These are phyloP conservation scores for Donacobius atricapilla DNA, from an alignment of 2,113 vertebrate species.

Conservation along the genomic window DNA sequence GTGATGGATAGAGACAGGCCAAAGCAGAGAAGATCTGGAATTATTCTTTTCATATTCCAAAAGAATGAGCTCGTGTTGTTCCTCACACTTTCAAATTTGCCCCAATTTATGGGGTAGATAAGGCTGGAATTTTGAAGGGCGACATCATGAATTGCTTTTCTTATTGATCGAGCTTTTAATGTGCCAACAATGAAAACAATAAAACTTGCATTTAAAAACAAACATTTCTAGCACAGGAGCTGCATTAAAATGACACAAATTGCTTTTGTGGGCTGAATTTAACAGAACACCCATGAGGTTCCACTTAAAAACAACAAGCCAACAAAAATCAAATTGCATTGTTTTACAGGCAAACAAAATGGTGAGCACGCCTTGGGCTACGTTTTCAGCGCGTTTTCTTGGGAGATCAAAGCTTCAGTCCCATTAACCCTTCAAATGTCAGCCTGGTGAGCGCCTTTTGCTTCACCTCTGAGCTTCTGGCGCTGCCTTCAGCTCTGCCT, in stretches of 20 bases:
- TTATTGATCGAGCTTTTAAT: conserved; percentile 58
- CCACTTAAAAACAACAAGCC: conserved; percentile 74
- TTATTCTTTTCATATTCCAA: background rate
- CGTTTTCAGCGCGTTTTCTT: conserved; percentile 61
- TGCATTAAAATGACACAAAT: conserved; percentile 59
- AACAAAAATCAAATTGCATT: conserved; percentile 73
- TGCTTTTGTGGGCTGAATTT: conserved; percentile 67
- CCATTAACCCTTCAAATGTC: conserved; percentile 36
- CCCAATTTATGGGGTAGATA: conserved; percentile 11
- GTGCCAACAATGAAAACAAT: conserved; percentile 59
- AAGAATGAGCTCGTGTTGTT: background rate
- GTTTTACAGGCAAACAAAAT: conserved; percentile 75
- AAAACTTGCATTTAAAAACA: conserved; percentile 65
- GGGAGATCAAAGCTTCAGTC: conserved; percentile 64
- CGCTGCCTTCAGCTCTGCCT: background rate
- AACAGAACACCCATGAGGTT: conserved; percentile 73
- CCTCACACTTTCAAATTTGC: background rate
- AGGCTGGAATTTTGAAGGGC: background rate
- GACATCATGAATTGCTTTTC: background rate
- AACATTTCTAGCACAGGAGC: conserved; percentile 52
- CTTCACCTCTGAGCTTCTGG: background rate
- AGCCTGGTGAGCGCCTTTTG: conserved; percentile 1
- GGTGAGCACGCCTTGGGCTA: conserved; percentile 69
- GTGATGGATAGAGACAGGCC: background rate
- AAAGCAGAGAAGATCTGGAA: background rate